Percentiles rank a stretch among this genome's conserved stretches.
These are phyloP conservation scores for Pachyuromys duprasi DNA, from an alignment of 2,797 vertebrate genomes.

Conservation along the genomic window DNA sequence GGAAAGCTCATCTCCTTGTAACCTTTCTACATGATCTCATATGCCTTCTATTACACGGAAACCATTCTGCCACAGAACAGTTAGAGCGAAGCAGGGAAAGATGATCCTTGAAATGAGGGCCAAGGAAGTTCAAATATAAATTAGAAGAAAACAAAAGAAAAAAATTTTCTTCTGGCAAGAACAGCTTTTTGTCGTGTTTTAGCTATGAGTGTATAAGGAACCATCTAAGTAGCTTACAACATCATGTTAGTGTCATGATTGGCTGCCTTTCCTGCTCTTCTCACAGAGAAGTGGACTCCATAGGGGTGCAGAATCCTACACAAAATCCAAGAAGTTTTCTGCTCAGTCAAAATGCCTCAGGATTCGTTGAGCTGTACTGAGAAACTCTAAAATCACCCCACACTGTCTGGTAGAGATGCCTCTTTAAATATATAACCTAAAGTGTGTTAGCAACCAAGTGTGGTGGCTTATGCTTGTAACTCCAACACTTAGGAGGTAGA, in stretches of 20 bases:
- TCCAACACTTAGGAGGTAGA: not conserved
- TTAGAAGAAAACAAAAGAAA: conserved; percentile 51
- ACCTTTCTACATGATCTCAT: conserved; percentile 66
- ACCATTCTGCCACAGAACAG: not conserved
- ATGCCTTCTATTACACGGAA: conserved; percentile 48
- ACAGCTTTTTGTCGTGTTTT: conserved; percentile 13
- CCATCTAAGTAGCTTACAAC: not conserved
- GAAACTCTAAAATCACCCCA: conserved; percentile 25
- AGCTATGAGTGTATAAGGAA: not conserved
- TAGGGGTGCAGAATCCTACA: not conserved
- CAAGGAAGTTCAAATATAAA: conserved; percentile 50
- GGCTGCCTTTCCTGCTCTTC: not conserved
- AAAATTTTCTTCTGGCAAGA: not conserved
- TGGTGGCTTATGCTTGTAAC: not conserved
- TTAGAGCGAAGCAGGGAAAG: conserved; percentile 26
- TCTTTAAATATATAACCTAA: not conserved
- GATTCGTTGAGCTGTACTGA: not conserved
- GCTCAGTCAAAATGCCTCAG: not conserved
- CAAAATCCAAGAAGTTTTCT: not conserved
- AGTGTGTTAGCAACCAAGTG: not conserved
- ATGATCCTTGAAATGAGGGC: conserved; percentile 31
- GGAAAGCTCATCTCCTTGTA: conserved; percentile 50
- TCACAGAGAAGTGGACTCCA: not conserved
- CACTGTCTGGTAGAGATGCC: not conserved
- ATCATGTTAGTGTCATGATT: not conserved